Evolutionary conservation across 2,888 invertebrate genomes (phyloP).

Genomic region (Trissolcus japonicus): DNA sequence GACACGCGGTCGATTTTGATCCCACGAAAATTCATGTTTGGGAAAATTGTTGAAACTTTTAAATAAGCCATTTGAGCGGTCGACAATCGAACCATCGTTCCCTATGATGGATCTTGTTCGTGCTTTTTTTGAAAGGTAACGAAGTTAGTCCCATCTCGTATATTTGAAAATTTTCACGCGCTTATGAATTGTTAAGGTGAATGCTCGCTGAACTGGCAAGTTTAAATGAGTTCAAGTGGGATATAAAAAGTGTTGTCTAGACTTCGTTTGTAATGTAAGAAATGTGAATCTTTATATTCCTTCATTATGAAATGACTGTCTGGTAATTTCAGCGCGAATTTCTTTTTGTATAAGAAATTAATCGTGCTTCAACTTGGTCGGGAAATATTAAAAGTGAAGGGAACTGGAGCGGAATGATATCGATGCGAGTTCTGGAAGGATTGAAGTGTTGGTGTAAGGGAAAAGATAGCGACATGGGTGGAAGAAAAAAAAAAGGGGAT

Average conservation of each 20-base stretch:
- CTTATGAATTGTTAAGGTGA: conserved; percentile 26
- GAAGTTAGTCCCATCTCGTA: conserved; percentile 29
- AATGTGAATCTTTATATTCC: too few species aligned
- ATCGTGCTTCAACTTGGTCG: not conserved
- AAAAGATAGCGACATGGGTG: conserved; percentile 48
- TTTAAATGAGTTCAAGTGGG: conserved; percentile 35
- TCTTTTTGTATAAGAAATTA: not conserved
- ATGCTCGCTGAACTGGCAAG: conserved; percentile 26
- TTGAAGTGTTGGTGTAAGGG: conserved; percentile 55
- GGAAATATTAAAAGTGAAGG: not conserved
- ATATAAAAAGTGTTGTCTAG: conserved; percentile 27
- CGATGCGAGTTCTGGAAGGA: conserved; percentile 51
- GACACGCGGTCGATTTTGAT: conserved; percentile 24
- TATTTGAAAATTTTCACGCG: conserved; percentile 12
- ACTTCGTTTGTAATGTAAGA: conserved; percentile 23
- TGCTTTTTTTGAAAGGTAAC: conserved; percentile 15
- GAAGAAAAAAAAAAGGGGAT: conserved; percentile 63
- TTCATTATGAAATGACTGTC: too few species aligned
- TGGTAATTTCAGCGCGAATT: not conserved
- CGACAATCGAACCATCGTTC: conserved; percentile 40
- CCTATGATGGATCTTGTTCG: not conserved
- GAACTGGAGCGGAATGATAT: not conserved
- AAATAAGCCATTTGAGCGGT: conserved; percentile 36
- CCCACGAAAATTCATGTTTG: conserved; percentile 35
- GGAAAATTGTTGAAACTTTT: conserved; percentile 31